A percentile compares a stretch with the other conserved stretches of the same genome.
Conservation (phyloP, 1,140 invertebrate genomes). For the Leptopilina boulardi region DNA sequence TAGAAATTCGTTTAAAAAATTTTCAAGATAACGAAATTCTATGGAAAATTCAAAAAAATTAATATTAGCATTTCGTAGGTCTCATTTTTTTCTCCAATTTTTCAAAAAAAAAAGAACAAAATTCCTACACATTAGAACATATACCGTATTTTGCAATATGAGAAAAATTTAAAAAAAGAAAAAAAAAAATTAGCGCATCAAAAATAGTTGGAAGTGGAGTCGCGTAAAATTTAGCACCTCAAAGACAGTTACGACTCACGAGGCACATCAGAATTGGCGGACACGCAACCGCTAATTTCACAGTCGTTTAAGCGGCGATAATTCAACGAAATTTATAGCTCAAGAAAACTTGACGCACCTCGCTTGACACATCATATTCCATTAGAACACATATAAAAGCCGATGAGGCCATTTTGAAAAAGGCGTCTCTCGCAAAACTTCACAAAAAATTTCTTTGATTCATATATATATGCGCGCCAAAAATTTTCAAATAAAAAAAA, state of each 20-base stretch:
- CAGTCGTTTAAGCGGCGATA: conserved; percentile 75
- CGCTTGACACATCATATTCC: conserved; percentile 74
- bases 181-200: background rate
- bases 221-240: conserved; percentile 72
- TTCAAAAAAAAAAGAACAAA: no score
- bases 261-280: conserved; percentile 63
- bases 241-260: conserved; percentile 75
- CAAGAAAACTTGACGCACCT: conserved; percentile 47
- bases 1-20: no score
- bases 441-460: background rate
- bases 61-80: no score
- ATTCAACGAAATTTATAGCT: conserved; percentile 73
- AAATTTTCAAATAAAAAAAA: background rate
- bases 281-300: conserved; percentile 75
- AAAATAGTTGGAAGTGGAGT: conserved; percentile 34
- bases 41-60: no score
- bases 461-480: no score
- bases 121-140: no score
- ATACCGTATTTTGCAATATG: background rate
- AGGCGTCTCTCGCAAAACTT: background rate
- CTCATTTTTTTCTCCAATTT: no score
- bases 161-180: no score
- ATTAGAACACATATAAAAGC: conserved; percentile 60
- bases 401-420: conserved; percentile 24
- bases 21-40: no score